These are phyloP conservation scores for Drosophila tsacasi DNA, from an alignment of 1,140 invertebrate species.

Conservation along the genomic window DNA sequence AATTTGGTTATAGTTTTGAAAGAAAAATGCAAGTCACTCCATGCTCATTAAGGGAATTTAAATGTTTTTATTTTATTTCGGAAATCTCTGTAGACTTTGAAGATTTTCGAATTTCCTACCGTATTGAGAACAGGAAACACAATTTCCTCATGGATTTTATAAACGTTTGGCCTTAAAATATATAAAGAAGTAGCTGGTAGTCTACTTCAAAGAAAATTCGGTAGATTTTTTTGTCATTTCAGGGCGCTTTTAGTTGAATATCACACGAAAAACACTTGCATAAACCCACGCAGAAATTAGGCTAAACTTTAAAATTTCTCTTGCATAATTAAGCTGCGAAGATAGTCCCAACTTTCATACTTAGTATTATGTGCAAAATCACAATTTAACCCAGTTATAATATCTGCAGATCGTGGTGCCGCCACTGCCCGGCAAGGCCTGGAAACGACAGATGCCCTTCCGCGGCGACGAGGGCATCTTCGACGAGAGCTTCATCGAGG, in stretches of 20 bases:
- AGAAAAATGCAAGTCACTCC: background rate
- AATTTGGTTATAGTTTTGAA: background rate
- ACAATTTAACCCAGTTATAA: conserved; percentile 1
- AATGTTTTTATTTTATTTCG: background rate
- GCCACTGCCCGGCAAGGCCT: conserved; percentile 98
- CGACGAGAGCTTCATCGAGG: conserved; percentile 99
- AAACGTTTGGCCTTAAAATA: background rate
- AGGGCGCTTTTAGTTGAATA: too few relatives aligned
- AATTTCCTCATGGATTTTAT: background rate
- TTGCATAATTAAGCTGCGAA: background rate
- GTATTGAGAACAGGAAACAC: too few relatives aligned
- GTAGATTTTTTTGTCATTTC: too few relatives aligned
- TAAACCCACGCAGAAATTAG: too few relatives aligned
- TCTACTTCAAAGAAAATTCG: too few relatives aligned
- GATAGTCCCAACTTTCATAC: background rate
- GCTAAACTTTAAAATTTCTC: background rate
- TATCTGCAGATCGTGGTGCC: conserved; percentile 96
- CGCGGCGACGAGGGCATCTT: conserved; percentile 99
- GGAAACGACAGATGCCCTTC: conserved; percentile 99
- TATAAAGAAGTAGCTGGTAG: too few relatives aligned
- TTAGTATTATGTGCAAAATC: background rate
- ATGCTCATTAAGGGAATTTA: background rate
- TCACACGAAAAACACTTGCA: too few relatives aligned
- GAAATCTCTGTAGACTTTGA: too few relatives aligned
- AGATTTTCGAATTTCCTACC: background rate